These are phyloP conservation scores for Egretta garzetta DNA, from an alignment of 2,113 vertebrate genomes.

Conservation along the genomic window DNA sequence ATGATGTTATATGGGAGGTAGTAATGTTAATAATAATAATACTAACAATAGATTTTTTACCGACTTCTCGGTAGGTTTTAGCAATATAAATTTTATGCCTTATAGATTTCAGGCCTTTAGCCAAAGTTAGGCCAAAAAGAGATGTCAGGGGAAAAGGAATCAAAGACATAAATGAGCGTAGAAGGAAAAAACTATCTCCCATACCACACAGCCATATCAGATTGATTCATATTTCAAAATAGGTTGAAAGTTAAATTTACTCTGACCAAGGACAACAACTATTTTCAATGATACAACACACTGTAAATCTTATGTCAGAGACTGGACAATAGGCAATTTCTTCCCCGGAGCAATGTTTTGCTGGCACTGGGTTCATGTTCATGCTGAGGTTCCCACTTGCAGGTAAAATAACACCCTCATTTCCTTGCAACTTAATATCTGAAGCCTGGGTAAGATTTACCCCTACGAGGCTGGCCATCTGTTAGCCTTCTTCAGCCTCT, in stretches of 20 bases:
- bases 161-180: background rate
- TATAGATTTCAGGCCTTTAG: background rate
- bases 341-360: constrained; percentile 30
- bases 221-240: constrained; percentile 16
- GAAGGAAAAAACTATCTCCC: background rate
- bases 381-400: background rate
- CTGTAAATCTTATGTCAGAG: constrained; percentile 27
- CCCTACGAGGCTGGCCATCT: constrained; percentile 50
- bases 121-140: background rate
- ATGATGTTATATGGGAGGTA: background rate
- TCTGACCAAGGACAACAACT: constrained; percentile 48
- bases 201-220: background rate
- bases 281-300: constrained; percentile 18
- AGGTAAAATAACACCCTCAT: constrained; percentile 45
- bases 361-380: background rate
- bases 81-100: background rate
- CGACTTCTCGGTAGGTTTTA: background rate
- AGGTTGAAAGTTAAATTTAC: constrained; percentile 20
- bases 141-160: background rate
- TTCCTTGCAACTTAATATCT: constrained; percentile 39
- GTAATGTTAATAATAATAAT: background rate
- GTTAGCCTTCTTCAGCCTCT: constrained; percentile 23
- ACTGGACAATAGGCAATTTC: background rate
- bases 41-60: background rate
- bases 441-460: constrained; percentile 35